A percentile compares a stretch with the other conserved stretches of the same genome.
Conservation (phyloP, 2,113 vertebrate species). For the Phrynosoma blainvillii region DNA sequence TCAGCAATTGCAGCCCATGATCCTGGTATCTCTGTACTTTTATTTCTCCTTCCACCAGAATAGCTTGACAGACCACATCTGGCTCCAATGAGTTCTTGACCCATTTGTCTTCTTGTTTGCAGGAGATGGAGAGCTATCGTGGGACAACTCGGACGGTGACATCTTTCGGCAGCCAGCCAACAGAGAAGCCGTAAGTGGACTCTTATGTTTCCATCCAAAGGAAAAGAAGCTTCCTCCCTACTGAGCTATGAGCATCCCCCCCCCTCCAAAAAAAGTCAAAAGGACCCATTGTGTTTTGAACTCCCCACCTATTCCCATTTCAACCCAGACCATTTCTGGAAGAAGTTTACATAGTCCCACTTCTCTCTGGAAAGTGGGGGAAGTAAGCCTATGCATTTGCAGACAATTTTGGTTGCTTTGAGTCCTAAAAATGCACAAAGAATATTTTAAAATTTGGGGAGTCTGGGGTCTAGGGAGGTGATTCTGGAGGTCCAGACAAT, state of each 20-base stretch:
- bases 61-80: not conserved
- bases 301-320: not conserved
- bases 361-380: too few species aligned
- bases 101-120: conserved; percentile 45
- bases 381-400: too few species aligned
- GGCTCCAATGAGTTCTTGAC: conserved; percentile 1
- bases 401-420: too few species aligned
- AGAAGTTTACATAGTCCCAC: not conserved
- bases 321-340: not conserved
- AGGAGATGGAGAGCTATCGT: conserved; percentile 82
- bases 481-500: too few species aligned
- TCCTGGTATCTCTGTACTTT: not conserved
- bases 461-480: too few species aligned
- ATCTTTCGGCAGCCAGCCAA: conserved; percentile 82
- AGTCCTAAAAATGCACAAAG: too few species aligned
- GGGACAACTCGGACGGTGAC: conserved; percentile 81
- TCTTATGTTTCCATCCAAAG: conserved; percentile 21
- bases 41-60: too few species aligned
- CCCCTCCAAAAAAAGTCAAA: not conserved
- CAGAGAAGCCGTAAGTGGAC: conserved; percentile 83
- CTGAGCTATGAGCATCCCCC: not conserved
- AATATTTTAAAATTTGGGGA: too few species aligned
- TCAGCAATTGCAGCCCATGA: too few species aligned
- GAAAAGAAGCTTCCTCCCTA: not conserved
- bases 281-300: not conserved